phyloP scores from a whole-genome alignment of 2,888 invertebrate species.

The Drosophila meridionalis region DNA sequence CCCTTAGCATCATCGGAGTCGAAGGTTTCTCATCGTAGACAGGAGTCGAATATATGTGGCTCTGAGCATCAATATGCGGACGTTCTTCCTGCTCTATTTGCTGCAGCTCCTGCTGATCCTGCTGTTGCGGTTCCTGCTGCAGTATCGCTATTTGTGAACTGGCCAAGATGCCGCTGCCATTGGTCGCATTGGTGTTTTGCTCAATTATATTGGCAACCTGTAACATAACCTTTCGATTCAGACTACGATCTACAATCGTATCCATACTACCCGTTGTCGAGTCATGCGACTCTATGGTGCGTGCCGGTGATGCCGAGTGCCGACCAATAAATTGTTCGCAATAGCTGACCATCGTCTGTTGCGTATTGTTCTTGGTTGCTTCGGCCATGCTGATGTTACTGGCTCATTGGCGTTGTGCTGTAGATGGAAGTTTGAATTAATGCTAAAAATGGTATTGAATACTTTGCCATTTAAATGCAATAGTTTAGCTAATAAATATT shows the following conservation, averaged over 20 bases:
- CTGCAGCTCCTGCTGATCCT: slow-evolving; percentile 47
- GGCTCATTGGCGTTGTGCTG: slow-evolving; percentile 49
- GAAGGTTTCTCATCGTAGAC: slow-evolving; percentile 82
- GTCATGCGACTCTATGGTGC: slow-evolving; percentile 84
- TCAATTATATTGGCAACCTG: slow-evolving; percentile 75
- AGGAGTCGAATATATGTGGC: slow-evolving; percentile 85
- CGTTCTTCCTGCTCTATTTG: slow-evolving; percentile 54
- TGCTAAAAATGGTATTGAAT: slow-evolving; percentile 17
- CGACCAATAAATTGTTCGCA: slow-evolving; percentile 61
- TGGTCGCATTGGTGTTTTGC: slow-evolving; percentile 81
- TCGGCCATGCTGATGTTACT: slow-evolving; percentile 58
- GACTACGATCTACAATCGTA: slow-evolving; percentile 83
- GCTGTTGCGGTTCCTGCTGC: slow-evolving; percentile 47
- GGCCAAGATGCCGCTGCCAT: slow-evolving; percentile 76
- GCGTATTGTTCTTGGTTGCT: slow-evolving; percentile 32
- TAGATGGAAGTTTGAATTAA: slow-evolving; percentile 6
- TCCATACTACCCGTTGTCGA: slow-evolving; percentile 84
- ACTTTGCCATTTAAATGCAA: slow-evolving; percentile 15
- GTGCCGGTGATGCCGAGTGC: slow-evolving; percentile 84
- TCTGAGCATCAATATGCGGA: slow-evolving; percentile 78
- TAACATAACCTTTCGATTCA: slow-evolving; percentile 72
- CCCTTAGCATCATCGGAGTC: slow-evolving; percentile 69
- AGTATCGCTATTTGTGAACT: slow-evolving; percentile 83
- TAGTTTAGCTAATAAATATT: slow-evolving; percentile 12
- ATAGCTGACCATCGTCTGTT: slow-evolving; percentile 23